Percentiles rank a stretch among this genome's conserved stretches.
These are phyloP conservation scores for Corythornis cristatus DNA, from an alignment of 2,113 vertebrate species.

Conservation along the genomic window DNA sequence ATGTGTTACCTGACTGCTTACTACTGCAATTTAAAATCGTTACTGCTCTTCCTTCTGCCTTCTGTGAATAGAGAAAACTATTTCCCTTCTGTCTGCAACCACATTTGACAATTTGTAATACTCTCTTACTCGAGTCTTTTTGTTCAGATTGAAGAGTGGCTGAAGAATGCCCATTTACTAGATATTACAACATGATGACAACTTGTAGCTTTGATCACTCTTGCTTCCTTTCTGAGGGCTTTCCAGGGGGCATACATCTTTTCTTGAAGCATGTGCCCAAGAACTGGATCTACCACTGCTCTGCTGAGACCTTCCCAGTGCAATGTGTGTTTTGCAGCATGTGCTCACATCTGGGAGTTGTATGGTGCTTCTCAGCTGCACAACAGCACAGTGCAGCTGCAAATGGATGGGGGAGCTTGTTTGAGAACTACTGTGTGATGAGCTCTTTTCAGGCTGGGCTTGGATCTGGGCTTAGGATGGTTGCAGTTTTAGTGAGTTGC, in stretches of 20 bases:
- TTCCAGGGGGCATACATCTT: neutral
- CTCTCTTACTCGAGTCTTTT: neutral
- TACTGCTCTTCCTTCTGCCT: neutral
- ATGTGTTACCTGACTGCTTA: neutral
- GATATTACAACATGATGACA: neutral
- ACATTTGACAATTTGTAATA: neutral
- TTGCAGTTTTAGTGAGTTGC: neutral
- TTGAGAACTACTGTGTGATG: neutral
- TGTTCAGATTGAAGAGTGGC: neutral
- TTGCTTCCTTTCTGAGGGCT: neutral
- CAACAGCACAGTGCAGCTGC: neutral
- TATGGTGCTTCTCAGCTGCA: neutral
- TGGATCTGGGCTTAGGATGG: neutral
- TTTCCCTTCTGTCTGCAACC: neutral
- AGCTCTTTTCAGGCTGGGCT: neutral
- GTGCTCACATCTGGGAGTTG: rapidly evolving
- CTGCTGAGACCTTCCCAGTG: neutral
- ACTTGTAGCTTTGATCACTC: neutral
- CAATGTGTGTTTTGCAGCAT: neutral
- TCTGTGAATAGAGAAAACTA: neutral
- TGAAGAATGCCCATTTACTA: neutral
- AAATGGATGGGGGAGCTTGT: neutral
- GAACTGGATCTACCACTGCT: neutral
- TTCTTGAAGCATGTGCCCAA: neutral
- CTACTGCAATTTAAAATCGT: neutral